Evolutionary conservation across 1,140 invertebrate genomes (phyloP).

Genomic region (Atta colombica): DNA sequence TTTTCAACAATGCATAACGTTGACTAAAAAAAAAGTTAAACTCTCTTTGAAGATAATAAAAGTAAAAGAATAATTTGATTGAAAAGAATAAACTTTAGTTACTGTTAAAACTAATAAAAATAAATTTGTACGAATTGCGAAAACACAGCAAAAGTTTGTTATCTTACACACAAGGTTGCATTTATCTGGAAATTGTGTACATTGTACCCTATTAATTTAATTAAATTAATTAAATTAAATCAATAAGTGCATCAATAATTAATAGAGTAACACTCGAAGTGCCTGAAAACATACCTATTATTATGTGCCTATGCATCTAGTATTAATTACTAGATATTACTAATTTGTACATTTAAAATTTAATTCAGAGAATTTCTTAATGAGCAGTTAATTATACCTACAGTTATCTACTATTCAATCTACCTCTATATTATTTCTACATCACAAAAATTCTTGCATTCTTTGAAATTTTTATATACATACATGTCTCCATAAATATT

Average conservation of each 20-base stretch:
- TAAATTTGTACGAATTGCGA: not conserved
- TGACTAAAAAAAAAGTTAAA: not conserved
- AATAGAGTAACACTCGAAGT: slow-evolving; percentile 10
- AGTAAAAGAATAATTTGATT: too few relatives aligned
- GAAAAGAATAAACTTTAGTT: not conserved
- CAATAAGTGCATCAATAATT: slow-evolving; percentile 24
- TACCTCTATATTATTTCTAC: not conserved
- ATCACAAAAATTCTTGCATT: not conserved
- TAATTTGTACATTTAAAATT: not conserved
- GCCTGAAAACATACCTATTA: not conserved
- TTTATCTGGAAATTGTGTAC: not conserved
- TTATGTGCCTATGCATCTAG: not conserved
- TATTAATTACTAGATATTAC: slow-evolving; percentile 2
- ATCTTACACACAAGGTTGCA: not conserved
- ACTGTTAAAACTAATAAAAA: not conserved
- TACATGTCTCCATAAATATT: not conserved
- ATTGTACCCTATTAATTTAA: too few relatives aligned
- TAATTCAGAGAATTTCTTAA: not conserved
- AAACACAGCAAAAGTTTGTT: not conserved
- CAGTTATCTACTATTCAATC: too few relatives aligned
- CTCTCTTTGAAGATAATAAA: not conserved
- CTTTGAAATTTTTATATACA: not conserved
- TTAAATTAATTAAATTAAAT: not conserved
- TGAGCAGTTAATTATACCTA: not conserved
- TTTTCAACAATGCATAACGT: not conserved